Conservation (phyloP, 2,888 invertebrate species). For the Venustoraphidia nigricollis region DNA sequence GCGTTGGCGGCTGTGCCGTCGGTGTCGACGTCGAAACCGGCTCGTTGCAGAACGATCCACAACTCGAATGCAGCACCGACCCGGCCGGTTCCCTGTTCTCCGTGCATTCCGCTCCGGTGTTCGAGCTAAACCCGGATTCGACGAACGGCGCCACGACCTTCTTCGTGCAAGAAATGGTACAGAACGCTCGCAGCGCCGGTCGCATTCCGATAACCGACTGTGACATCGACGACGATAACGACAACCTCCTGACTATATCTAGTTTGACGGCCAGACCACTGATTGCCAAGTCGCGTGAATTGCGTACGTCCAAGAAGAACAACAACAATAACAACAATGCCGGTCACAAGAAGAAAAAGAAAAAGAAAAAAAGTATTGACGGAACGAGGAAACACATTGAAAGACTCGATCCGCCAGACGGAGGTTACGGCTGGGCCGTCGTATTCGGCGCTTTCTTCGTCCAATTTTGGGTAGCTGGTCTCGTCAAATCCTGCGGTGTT, state of each 20-base stretch:
- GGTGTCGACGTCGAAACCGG: slow-evolving; percentile 16
- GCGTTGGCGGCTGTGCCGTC: slow-evolving; percentile 14
- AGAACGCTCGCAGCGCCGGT: slow-evolving; percentile 4
- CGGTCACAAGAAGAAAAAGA: slow-evolving; percentile 11
- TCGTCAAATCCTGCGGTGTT: slow-evolving; percentile 68
- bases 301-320: slow-evolving; percentile 30
- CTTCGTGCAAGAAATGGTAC: slow-evolving; percentile 26
- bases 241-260: slow-evolving; percentile 54
- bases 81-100: slow-evolving; percentile 46
- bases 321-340: slow-evolving; percentile 9
- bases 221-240: slow-evolving; percentile 48
- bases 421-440: slow-evolving; percentile 64
- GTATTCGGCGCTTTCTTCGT: slow-evolving; percentile 65
- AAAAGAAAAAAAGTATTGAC: slow-evolving; percentile 11
- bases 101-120: slow-evolving; percentile 48
- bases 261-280: slow-evolving; percentile 56
- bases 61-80: slow-evolving; percentile 18
- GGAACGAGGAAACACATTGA: slow-evolving; percentile 7
- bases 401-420: slow-evolving; percentile 40
- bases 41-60: slow-evolving; percentile 8
- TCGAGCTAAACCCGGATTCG: slow-evolving; percentile 22
- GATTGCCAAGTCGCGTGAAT: slow-evolving; percentile 50
- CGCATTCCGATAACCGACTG: slow-evolving; percentile 27
- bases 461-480: slow-evolving; percentile 67
- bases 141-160: slow-evolving; percentile 31